Base-by-base conservation (phyloP, 1,140 invertebrate species). In the Eueides isabella region DNA sequence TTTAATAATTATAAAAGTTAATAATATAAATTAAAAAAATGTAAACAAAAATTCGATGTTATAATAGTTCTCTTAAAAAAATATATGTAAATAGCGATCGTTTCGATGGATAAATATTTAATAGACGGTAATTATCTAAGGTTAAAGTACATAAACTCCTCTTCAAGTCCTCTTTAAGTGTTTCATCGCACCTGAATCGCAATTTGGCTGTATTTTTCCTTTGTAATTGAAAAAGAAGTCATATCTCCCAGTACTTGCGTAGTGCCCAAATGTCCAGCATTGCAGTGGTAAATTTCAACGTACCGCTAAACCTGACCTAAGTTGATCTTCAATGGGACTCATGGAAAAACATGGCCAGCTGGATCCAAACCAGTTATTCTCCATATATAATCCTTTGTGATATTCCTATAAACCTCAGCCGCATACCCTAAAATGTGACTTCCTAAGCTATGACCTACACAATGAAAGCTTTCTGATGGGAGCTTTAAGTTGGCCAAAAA, bases 231-330 rank as follows among this genome's bases (percentile, higher is more conserved):
- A 79, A 72, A 79, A 71, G n/a, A 79, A 74, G 62, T 79, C 74
- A 2, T 16, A 65, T 79, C 77, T 12, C 55, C 77, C 31, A 79
- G 41, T 16, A 48, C 55, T 19, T 64, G 72, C 1, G 68, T 74
- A 11, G 77, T 76, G 4, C 77, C 77, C 44, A 79, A 76, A 19
- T 79, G 75, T 11, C 77, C 77, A 29, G 77, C 77, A 29, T 80
- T 80, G 29, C 79, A 79, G 28, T 80, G 79, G 44, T 76, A 80
- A 11, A 80, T 72, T 26, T 80, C 79, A 9, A 80, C 79, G 29
- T 78, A 80, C 67, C 26, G 72, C 77, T 31, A 73, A 33, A 2
- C 77, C 77, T 0, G 79, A 79, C 26, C 79, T 65, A 23, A 81
- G 33, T 29, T 80, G 79, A 5, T 78, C 74, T n/a, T 74, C 48